phyloP scores from a whole-genome alignment of 2,888 invertebrate genomes.

The Drosophila cyrtoloma region DNA sequence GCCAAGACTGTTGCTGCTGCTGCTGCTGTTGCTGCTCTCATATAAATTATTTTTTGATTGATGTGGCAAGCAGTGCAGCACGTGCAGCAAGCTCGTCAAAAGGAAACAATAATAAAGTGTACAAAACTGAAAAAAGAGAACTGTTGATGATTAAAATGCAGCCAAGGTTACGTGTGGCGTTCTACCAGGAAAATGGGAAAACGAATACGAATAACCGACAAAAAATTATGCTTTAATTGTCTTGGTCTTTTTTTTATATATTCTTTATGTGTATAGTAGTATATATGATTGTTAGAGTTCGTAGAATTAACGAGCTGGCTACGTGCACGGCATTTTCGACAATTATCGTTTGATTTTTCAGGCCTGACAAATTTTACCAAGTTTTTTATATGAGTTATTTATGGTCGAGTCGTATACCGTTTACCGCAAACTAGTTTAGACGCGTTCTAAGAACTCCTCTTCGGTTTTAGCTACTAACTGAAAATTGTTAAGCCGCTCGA shows the following conservation, averaged over 20 bases:
- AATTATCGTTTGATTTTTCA: slow-evolving; percentile 34
- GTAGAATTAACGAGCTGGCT: slow-evolving; percentile 71
- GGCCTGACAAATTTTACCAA: slow-evolving; percentile 59
- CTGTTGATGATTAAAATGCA: slow-evolving; percentile 73
- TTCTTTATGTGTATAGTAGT: neutral
- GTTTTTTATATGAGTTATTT: slow-evolving; percentile 7
- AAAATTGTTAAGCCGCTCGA: slow-evolving; percentile 55
- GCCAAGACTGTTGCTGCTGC: slow-evolving; percentile 12
- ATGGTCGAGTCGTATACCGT: slow-evolving; percentile 6
- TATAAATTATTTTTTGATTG: slow-evolving; percentile 78
- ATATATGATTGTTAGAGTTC: slow-evolving; percentile 72
- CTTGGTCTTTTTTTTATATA: slow-evolving; percentile 41
- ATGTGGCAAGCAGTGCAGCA: slow-evolving; percentile 68
- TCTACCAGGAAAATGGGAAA: slow-evolving; percentile 34
- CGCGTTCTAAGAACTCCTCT: slow-evolving; percentile 59
- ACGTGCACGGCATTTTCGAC: slow-evolving; percentile 70
- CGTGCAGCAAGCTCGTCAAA: slow-evolving; percentile 67
- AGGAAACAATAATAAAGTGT: slow-evolving; percentile 16
- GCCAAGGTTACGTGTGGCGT: slow-evolving; percentile 77
- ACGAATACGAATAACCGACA: neutral
- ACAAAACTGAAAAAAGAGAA: slow-evolving; percentile 2
- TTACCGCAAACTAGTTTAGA: slow-evolving; percentile 69
- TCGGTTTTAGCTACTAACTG: slow-evolving; percentile 41
- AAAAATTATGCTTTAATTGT: slow-evolving; percentile 69
- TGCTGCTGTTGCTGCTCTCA: slow-evolving; percentile 63